Conservation (phyloP, 2,888 invertebrate species). For the Heterodera filipjevi region DNA sequence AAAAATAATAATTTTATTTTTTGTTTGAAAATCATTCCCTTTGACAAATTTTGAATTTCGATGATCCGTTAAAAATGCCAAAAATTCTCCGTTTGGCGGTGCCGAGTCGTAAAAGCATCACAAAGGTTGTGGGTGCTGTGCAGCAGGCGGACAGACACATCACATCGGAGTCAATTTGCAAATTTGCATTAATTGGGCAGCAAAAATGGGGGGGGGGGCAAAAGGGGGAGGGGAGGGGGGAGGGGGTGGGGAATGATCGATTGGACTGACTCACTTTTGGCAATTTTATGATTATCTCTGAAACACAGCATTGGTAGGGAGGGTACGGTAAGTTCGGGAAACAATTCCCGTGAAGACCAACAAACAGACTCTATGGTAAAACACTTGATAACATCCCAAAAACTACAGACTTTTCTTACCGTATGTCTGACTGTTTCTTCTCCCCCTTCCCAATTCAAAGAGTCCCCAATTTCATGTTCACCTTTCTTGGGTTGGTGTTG, state of each 20-base stretch:
- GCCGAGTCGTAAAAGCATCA: constrained; percentile 12
- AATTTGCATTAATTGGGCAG: constrained; percentile 12
- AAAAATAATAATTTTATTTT: too few relatives aligned
- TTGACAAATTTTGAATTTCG: background rate
- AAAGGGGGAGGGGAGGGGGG: background rate
- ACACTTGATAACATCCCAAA: too few relatives aligned
- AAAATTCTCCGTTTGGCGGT: background rate
- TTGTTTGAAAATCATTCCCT: background rate
- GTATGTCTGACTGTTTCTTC: too few relatives aligned
- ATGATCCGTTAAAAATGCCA: background rate
- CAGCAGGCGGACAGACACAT: background rate
- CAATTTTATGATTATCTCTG: background rate
- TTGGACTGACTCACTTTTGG: background rate
- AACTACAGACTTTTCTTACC: too few relatives aligned
- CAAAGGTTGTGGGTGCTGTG: constrained; percentile 10
- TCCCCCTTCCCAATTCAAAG: too few relatives aligned
- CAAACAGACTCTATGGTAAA: too few relatives aligned
- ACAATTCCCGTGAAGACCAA: too few relatives aligned
- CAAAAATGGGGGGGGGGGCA: background rate
- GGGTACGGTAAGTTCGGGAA: background rate
- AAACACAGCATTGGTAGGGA: background rate
- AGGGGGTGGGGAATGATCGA: constrained; percentile 1
- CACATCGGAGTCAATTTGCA: constrained; percentile 13
- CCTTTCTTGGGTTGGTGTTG: too few relatives aligned
- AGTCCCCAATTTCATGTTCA: too few relatives aligned